Evolutionary conservation across 2,888 invertebrate genomes (phyloP).

Genomic region (Crocallis elinguaria): DNA sequence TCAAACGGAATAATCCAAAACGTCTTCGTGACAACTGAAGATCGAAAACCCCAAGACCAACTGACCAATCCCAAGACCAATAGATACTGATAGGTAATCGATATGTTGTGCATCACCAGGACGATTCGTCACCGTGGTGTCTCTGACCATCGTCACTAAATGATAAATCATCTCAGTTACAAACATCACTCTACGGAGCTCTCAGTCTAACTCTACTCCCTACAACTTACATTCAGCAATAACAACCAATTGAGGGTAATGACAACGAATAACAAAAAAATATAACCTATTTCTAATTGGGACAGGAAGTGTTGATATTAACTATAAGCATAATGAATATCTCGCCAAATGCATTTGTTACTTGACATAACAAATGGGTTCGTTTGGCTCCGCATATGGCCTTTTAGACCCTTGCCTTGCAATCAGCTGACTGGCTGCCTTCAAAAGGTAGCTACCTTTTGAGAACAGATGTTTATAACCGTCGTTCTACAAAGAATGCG

Average conservation of each 20-base stretch:
- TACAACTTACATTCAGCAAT: not conserved
- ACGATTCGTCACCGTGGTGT: too few species aligned
- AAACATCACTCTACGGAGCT: too few species aligned
- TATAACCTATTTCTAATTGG: conserved; percentile 17
- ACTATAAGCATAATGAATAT: not conserved
- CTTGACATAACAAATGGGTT: conserved; percentile 3
- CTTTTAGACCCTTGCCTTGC: not conserved
- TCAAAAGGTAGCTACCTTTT: conserved; percentile 11
- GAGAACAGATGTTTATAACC: conserved; percentile 18
- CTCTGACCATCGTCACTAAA: too few species aligned
- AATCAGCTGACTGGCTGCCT: conserved; percentile 23
- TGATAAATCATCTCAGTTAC: too few species aligned
- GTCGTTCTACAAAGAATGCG: not conserved
- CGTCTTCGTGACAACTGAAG: too few species aligned
- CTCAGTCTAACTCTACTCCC: too few species aligned
- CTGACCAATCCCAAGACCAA: too few species aligned
- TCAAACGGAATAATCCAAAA: too few species aligned
- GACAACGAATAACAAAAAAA: not conserved
- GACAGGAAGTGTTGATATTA: not conserved
- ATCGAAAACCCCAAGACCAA: too few species aligned
- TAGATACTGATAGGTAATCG: too few species aligned
- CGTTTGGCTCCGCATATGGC: conserved; percentile 1
- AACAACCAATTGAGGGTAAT: conserved; percentile 15
- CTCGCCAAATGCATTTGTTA: not conserved
- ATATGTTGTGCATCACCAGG: too few species aligned